phyloP scores from a whole-genome alignment of 2,888 invertebrate genomes.

The Ophion ventricosus region DNA sequence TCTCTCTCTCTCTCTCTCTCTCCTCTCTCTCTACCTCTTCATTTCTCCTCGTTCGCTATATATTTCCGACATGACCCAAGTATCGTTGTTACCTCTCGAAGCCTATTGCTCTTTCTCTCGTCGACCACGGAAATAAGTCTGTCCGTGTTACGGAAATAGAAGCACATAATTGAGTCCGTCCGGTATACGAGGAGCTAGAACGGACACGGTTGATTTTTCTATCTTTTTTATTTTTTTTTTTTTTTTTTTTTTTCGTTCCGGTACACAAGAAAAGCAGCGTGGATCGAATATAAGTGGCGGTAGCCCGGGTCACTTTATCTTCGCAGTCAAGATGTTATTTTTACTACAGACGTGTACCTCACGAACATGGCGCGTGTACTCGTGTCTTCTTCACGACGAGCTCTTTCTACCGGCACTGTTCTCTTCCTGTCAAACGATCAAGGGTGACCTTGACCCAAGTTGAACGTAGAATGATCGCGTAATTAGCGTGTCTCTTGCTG shows the following conservation, averaged over 20 bases:
- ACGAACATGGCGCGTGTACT: neutral
- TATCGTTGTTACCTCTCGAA: slow-evolving; percentile 7
- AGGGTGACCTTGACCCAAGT: slow-evolving; percentile 56
- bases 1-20: too few relatives aligned
- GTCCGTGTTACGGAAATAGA: slow-evolving; percentile 56
- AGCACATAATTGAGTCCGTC: slow-evolving; percentile 52
- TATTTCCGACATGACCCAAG: slow-evolving; percentile 42
- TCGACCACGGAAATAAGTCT: slow-evolving; percentile 57
- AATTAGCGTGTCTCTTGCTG: slow-evolving; percentile 38
- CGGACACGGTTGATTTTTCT: neutral
- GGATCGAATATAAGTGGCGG: slow-evolving; percentile 3
- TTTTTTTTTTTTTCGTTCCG: neutral
- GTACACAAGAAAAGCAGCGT: neutral
- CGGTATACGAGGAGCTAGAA: neutral
- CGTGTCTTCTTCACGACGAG: neutral
- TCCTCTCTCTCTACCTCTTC: too few relatives aligned
- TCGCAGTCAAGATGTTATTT: slow-evolving; percentile 52
- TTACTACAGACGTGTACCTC: slow-evolving; percentile 31
- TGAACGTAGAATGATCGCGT: slow-evolving; percentile 22
- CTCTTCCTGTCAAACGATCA: slow-evolving; percentile 38
- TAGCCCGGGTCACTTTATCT: slow-evolving; percentile 43
- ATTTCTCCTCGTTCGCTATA: neutral
- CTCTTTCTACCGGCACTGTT: slow-evolving; percentile 19
- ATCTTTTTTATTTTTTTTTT: neutral
- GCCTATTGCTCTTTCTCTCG: slow-evolving; percentile 19